Base-by-base conservation (phyloP, 2,888 invertebrate species). In the Trichopoda pennipes region DNA sequence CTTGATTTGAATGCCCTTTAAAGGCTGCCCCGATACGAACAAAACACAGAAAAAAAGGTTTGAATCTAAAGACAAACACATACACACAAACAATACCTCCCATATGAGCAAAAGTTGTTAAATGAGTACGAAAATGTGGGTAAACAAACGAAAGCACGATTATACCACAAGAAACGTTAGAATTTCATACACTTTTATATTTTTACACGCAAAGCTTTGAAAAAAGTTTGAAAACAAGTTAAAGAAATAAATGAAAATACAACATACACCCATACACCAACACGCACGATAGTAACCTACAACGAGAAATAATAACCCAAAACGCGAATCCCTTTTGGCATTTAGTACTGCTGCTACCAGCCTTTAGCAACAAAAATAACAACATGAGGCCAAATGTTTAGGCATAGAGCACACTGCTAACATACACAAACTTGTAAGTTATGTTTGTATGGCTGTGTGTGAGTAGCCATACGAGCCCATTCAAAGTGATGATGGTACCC, bases 261-360 rank as follows among this genome's bases (percentile, higher is more conserved):
- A 12, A 55, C 61, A 61, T 32, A 16, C 16, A 35, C 14, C 8
- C 44, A 42, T 21, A 32, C 28, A 28, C 28, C 3, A 28, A 28
- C 28, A 28, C 28, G 28, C 28, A 28, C 28, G 8, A 28, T 47
- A 66, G 8, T 35, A 14, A 42, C 16, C n/a, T 44, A 56, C 44
- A 32, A 51, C n/a, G 17, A 78, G 79, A 60, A 73, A 47, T 61
- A 75, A 70, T 82, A 79, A 79, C 82, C 82, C 75, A 82, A 82
- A 82, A 82, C 82, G 82, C 82, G 82, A 82, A 82, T 82, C 82
- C 82, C 82, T 81, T 80, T 84, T 84, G 81, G 80, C 73, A 79
- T 73, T 61, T 66, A 60, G 75, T 72, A 55, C 63, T 72, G 73
- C 73, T 69, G 64, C 51, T 49, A 60, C 51, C 49, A 68, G 83